Conservation (phyloP, 2,888 invertebrate genomes). For the Cerceris ruficornis region DNA sequence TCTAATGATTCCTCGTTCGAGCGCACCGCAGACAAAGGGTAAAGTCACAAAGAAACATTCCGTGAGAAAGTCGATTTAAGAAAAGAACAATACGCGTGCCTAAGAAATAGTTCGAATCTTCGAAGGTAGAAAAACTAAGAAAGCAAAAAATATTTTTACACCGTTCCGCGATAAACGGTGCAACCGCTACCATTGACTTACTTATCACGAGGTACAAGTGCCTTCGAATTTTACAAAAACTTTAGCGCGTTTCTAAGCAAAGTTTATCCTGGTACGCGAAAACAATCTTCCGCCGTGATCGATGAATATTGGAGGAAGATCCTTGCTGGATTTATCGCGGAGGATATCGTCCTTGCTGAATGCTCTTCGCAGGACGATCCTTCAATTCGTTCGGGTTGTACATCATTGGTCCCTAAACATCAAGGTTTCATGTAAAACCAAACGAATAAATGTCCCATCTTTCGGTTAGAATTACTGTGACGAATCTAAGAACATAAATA, state of each 20-base stretch:
- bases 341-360: conserved; percentile 72
- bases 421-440: conserved; percentile 21
- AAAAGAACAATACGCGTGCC: conserved; percentile 4
- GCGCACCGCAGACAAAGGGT: too few species aligned
- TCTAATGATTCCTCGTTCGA: too few species aligned
- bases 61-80: conserved; percentile 29
- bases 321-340: conserved; percentile 70
- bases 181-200: conserved; percentile 23
- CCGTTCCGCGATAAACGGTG: neutral
- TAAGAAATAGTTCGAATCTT: neutral
- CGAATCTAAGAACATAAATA: too few species aligned
- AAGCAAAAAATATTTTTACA: conserved; percentile 13
- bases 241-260: conserved; percentile 16
- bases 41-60: conserved; percentile 44
- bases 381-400: conserved; percentile 76
- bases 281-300: conserved; percentile 17
- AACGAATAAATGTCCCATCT: too few species aligned
- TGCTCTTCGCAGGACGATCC: conserved; percentile 72
- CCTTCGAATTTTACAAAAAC: conserved; percentile 24
- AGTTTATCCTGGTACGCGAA: conserved; percentile 8
- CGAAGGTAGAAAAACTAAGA: conserved; percentile 5
- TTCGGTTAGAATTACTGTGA: too few species aligned
- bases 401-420: conserved; percentile 78
- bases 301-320: conserved; percentile 14
- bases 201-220: conserved; percentile 40